phyloP scores from a whole-genome alignment of 2,113 vertebrate species.

The Progne subis region DNA sequence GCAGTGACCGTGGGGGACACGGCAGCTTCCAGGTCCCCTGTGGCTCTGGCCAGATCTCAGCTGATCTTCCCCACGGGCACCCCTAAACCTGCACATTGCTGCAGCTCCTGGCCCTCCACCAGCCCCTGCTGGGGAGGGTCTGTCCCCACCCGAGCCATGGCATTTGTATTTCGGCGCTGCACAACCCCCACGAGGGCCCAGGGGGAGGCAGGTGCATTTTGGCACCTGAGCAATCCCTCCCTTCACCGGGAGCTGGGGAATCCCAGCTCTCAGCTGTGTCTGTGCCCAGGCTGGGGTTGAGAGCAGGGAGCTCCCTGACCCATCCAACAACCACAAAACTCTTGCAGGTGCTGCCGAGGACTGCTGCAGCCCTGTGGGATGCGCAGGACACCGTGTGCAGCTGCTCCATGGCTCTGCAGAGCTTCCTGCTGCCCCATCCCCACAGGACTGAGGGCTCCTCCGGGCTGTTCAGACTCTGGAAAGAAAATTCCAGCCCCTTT shows the following conservation, averaged over 20 bases:
- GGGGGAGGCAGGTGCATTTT: fast-evolving
- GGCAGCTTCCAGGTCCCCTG: fast-evolving
- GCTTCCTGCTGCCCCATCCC: not conserved
- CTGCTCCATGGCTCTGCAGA: not conserved
- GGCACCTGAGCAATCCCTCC: fast-evolving
- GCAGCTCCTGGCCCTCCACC: not conserved
- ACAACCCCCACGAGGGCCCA: fast-evolving
- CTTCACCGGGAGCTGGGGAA: fast-evolving
- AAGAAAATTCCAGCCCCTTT: not conserved
- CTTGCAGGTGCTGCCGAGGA: not conserved
- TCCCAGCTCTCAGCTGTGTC: fast-evolving
- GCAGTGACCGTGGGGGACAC: fast-evolving
- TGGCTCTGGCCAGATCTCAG: not conserved
- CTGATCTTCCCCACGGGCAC: not conserved
- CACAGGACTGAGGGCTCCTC: not conserved
- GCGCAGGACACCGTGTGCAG: fast-evolving
- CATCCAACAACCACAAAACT: not conserved
- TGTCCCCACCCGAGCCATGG: not conserved
- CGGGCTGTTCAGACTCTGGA: not conserved
- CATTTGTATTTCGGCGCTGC: fast-evolving
- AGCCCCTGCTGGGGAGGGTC: not conserved
- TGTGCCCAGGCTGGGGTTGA: not conserved
- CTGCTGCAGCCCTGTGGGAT: not conserved
- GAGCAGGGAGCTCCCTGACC: not conserved
- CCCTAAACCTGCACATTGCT: no score